Conservation (phyloP, 2,888 invertebrate genomes). For the Crepidodera aurea region DNA sequence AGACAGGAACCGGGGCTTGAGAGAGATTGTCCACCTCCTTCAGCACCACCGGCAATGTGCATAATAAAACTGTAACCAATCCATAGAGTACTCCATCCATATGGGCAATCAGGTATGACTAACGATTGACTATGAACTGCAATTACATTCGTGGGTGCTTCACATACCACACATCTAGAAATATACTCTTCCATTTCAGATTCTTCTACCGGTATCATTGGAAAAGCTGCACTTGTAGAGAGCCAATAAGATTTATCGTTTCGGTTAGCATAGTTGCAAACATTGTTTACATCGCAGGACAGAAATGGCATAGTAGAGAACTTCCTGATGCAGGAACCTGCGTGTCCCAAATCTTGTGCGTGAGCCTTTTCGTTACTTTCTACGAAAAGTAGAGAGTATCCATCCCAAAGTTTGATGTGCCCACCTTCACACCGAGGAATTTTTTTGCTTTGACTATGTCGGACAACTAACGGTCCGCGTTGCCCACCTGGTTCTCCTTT, state of each 20-base stretch:
- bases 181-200: constrained; percentile 84
- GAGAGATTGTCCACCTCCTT: constrained; percentile 95
- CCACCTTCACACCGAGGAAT: constrained; percentile 87
- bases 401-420: constrained; percentile 91
- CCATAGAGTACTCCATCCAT: constrained; percentile 91
- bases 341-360: constrained; percentile 94
- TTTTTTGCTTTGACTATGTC: constrained; percentile 88
- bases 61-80: constrained; percentile 97
- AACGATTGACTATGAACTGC: constrained; percentile 94
- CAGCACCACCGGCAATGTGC: constrained; percentile 97
- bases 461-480: constrained; percentile 78
- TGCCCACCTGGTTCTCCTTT: constrained; percentile 78
- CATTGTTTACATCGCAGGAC: constrained; percentile 93
- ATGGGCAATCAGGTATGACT: constrained; percentile 85
- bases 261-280: constrained; percentile 95
- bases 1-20: constrained; percentile 97
- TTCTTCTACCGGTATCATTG: constrained; percentile 94
- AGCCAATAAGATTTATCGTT: constrained; percentile 98
- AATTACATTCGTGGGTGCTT: constrained; percentile 93
- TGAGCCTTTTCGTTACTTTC: constrained; percentile 97
- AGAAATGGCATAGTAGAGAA: constrained; percentile 98
- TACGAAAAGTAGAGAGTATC: constrained; percentile 93
- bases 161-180: constrained; percentile 96
- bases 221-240: constrained; percentile 82
- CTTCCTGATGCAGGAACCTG: constrained; percentile 91